Base-by-base conservation (phyloP, 2,113 vertebrate species). In the Acanthisitta chloris region DNA sequence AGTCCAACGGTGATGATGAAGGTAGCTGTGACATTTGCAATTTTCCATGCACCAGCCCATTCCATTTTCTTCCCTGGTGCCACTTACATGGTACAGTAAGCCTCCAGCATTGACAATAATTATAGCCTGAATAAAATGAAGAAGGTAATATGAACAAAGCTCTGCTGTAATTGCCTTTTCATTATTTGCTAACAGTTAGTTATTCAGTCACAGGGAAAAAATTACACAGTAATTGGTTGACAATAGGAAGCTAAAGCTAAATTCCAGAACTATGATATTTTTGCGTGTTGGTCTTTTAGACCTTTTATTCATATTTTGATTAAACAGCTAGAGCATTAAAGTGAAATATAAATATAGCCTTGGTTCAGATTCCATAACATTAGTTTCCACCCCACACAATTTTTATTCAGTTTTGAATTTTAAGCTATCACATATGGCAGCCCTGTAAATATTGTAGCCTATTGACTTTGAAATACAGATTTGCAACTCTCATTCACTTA, bases 111-210 rank as follows among this genome's bases (percentile, higher is more conserved):
- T 98, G 98, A 99, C 99, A 99, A 99, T 99, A 99, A 99, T 99
- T 99, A 99, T 98, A 98, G 98, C 98, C 95, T 94, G 98, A 99
- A 99, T 99, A 99, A 99, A 99, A 99, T 98, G 99, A 99, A 98
- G 98, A 98, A 98, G 98, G 99, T 99, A 99, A 99, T 99, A 98
- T 98, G 99, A 99, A 99, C 98, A 99, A 99, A 99, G 99, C 99
- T 97, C 98, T 97, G 97, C 99, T 98, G 98, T 99, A 99, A 99
- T 99, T 99, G 99, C 99, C 99, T 99, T 99, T 99, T 99, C 99
- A 99, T 99, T 99, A 99, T 99, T 99, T 99, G 99, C 99, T 99
- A 99, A 99, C 99, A 99, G 98, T 99, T 98, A 99, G 99, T 99
- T 99, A 99, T 99, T 99, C 99, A 99, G 99, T 99, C 99, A 98